Evolutionary conservation across 2,797 vertebrate species (phyloP), one percentile per base, ranked within the genome.

Genomic region (Tympanoctomys barrerae): DNA sequence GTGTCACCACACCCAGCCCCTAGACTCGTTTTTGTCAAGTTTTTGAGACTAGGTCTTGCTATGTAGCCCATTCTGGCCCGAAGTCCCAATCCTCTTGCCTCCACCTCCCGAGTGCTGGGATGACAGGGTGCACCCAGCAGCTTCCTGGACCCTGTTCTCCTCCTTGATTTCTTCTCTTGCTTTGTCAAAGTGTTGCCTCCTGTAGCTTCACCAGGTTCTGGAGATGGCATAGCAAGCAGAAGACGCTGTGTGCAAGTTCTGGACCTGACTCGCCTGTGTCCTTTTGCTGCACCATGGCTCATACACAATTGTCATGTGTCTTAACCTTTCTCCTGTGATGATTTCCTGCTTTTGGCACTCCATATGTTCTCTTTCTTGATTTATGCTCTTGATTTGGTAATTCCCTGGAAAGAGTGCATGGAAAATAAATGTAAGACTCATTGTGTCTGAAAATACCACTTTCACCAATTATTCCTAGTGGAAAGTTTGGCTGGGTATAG

Each of bases 341-440:
- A 61, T 80, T 86, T 84, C 52, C 77, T 83, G 19, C n/a, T 66
- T 89, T 89, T 39, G 54, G 36, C n/a, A 12, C 33, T 87, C 28
- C n/a, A n/a, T 36, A 28, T 81, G 83, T 80, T 89, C n/a, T 87
- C 42, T 88, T 54, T 86, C 39, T 92, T n/a, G 59, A 79, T 70
- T 90, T 96, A 73, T 52, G 49, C 82, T 79, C 70, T 89, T 85
- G 16, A 91, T 91, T 66, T 79, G 59, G 36, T 91, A 78, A 39
- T 39, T 79, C 77, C 42, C 62, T 62, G 86, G 28, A 66, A 64
- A 78, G 14, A 88, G 5, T 86, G 36, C 1, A 31, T 14, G 26
- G 42, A 52, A 95, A 52, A 52, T 84, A 83, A 80, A 70, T 57
- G 24, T 94, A 82, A 54, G 39, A 89, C 12, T 57, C 31, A 75